These are phyloP conservation scores for Cepphus grylle DNA, from an alignment of 2,113 vertebrate species.

Conservation along the genomic window DNA sequence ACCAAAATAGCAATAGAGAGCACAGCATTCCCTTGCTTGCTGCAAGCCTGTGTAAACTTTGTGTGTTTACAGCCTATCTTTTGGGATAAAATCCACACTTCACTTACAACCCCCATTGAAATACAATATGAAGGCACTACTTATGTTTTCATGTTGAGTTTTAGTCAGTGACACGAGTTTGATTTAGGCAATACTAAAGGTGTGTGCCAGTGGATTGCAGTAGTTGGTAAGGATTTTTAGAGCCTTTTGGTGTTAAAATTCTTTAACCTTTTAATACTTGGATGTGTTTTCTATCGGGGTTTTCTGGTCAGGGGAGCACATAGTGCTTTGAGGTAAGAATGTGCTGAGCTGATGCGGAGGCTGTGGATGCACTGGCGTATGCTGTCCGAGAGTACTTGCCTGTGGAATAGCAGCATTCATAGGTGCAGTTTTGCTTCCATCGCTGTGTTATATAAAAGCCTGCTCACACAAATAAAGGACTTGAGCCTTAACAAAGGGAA, in stretches of 20 bases:
- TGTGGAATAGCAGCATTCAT: background rate
- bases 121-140: accelerated
- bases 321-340: background rate
- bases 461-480: background rate
- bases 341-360: background rate
- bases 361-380: background rate
- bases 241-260: background rate
- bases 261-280: background rate
- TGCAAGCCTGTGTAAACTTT: background rate
- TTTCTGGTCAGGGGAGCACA: background rate
- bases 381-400: background rate
- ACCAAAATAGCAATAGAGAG: background rate
- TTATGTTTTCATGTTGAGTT: background rate
- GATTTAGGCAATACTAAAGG: background rate
- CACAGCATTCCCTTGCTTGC: background rate
- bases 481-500: background rate
- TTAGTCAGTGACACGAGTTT: background rate
- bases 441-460: background rate
- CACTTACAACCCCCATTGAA: background rate
- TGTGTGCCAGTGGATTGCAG: background rate
- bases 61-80: background rate
- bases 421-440: background rate
- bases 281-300: background rate
- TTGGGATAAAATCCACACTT: background rate
- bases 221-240: background rate